Evolutionary conservation across 2,888 invertebrate species (phyloP).

Genomic region (Xestoiulus laeticollis): DNA sequence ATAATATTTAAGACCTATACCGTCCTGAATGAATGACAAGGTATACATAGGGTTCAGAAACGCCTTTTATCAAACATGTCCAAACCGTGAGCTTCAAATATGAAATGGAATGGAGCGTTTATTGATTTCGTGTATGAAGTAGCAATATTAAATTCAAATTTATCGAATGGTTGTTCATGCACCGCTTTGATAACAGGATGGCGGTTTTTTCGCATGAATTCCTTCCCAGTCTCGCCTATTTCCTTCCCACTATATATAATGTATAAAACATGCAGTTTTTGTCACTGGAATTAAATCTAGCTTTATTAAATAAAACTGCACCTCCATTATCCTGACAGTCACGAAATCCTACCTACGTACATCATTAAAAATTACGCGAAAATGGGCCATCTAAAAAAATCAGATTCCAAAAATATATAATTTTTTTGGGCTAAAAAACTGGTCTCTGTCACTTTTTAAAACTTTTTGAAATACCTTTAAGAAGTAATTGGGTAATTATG

Average conservation of each 20-base stretch:
- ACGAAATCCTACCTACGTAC: constrained; percentile 4
- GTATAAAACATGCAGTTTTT: neutral
- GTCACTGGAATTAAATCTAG: neutral
- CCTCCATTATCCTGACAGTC: neutral
- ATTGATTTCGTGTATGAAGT: neutral
- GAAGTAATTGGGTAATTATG: constrained; percentile 18
- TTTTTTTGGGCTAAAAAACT: neutral
- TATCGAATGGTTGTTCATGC: neutral
- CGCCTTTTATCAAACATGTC: too few relatives aligned
- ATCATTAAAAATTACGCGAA: constrained; percentile 16
- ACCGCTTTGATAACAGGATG: neutral
- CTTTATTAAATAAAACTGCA: constrained; percentile 18
- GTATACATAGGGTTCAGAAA: too few relatives aligned
- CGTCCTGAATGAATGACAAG: too few relatives aligned
- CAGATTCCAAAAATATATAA: neutral
- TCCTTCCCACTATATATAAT: neutral
- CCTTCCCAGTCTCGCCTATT: neutral
- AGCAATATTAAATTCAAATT: neutral
- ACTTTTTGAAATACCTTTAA: neutral
- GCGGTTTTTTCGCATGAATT: neutral
- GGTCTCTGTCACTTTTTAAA: neutral
- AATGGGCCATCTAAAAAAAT: constrained; percentile 7
- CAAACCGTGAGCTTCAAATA: too few relatives aligned
- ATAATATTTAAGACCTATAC: too few relatives aligned
- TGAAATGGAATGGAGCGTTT: neutral